Percentiles rank a stretch among this genome's conserved stretches.
Evolutionary conservation across 2,797 vertebrate genomes (phyloP).

Genomic region (Sebastes oblongus): DNA sequence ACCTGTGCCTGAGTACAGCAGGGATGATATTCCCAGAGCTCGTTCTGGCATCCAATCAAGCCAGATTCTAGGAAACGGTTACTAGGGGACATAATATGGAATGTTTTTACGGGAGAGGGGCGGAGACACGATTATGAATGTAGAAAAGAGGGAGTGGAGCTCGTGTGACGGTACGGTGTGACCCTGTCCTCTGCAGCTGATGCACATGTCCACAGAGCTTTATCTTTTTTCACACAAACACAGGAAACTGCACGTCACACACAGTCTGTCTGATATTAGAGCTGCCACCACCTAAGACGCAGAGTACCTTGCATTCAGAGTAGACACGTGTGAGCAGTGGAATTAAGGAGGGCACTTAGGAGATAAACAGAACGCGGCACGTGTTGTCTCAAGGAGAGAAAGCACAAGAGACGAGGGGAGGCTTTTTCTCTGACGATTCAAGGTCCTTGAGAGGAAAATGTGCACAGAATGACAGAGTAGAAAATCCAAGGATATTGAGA

Average conservation of each 20-base stretch:
- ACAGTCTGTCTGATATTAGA: slow-evolving; percentile 24
- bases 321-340: slow-evolving; percentile 71
- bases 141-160: slow-evolving; percentile 13
- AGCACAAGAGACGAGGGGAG: slow-evolving; percentile 30
- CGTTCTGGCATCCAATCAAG: slow-evolving; percentile 21
- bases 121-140: not conserved
- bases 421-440: slow-evolving; percentile 44
- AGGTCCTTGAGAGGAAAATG: slow-evolving; percentile 51
- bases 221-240: not conserved
- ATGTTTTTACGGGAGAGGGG: slow-evolving; percentile 13
- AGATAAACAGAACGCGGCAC: slow-evolving; percentile 66
- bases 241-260: not conserved
- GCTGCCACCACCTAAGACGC: slow-evolving; percentile 19
- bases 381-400: slow-evolving; percentile 71
- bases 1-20: slow-evolving; percentile 55
- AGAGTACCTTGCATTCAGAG: slow-evolving; percentile 38
- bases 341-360: slow-evolving; percentile 71
- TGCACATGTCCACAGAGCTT: slow-evolving; percentile 26
- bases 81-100: slow-evolving; percentile 6
- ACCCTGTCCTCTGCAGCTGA: slow-evolving; percentile 27
- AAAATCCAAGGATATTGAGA: slow-evolving; percentile 18
- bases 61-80: slow-evolving; percentile 61
- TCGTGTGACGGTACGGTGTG: slow-evolving; percentile 15
- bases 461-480: slow-evolving; percentile 9
- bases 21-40: slow-evolving; percentile 39